Percentiles rank a stretch among this genome's conserved stretches.
Evolutionary conservation across 2,888 invertebrate genomes (phyloP).

Genomic region (Hypolimnas misippus): DNA sequence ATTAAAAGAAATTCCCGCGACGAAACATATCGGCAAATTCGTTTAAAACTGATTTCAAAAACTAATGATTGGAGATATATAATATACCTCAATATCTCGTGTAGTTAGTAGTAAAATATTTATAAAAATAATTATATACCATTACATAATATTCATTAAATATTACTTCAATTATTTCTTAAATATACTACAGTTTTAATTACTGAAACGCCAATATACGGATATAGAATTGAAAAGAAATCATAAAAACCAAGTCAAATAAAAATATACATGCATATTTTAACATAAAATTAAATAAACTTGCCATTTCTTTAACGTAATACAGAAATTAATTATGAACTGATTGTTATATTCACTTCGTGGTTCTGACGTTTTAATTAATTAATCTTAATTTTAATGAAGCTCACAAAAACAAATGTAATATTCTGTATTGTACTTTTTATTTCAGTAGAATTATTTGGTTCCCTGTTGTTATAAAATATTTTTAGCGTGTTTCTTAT

Average conservation of each 20-base stretch:
- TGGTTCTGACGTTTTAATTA: conserved; percentile 28
- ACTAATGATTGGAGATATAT: no score
- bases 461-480: neutral
- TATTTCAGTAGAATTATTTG: neutral
- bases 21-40: no score
- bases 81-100: no score
- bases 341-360: conserved; percentile 20
- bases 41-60: no score
- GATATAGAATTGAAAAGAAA: no score
- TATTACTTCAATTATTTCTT: no score
- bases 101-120: no score
- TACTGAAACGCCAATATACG: no score
- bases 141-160: no score
- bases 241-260: neutral
- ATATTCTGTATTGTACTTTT: neutral
- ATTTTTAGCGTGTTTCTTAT: neutral
- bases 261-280: neutral
- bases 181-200: no score
- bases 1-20: no score
- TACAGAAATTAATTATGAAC: conserved; percentile 21
- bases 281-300: neutral
- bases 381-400: conserved; percentile 9
- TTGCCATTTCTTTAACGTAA: neutral
- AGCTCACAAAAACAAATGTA: neutral
- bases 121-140: no score